A percentile compares a stretch with the other conserved stretches of the same genome.
phyloP scores from a whole-genome alignment of 2,797 vertebrate genomes.

The Gymnoscopelus braueri region DNA sequence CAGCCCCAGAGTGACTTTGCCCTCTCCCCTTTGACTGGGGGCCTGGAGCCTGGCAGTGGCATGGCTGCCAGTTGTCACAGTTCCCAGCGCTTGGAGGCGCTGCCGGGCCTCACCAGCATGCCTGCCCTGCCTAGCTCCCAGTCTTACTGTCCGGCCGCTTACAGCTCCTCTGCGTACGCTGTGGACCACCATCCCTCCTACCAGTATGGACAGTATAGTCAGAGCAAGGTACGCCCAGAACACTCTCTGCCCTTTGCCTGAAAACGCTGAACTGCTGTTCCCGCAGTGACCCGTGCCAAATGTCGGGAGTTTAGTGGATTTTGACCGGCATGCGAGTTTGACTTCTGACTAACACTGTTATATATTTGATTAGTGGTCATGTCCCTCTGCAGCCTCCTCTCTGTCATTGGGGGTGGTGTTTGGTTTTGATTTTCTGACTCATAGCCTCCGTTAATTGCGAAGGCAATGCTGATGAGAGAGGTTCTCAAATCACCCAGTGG shows the following conservation, averaged over 20 bases:
- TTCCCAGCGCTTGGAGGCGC: slow-evolving; percentile 94
- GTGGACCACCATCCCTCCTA: slow-evolving; percentile 96
- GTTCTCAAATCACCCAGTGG: slow-evolving; percentile 65
- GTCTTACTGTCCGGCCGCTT: slow-evolving; percentile 96
- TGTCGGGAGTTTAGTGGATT: not conserved
- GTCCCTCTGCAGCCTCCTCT: slow-evolving; percentile 26
- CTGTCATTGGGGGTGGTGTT: slow-evolving; percentile 20
- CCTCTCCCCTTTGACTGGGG: slow-evolving; percentile 93
- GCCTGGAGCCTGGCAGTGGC: slow-evolving; percentile 91
- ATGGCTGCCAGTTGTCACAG: slow-evolving; percentile 93
- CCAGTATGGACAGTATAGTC: slow-evolving; percentile 97
- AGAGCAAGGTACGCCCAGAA: slow-evolving; percentile 88
- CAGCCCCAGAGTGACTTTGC: slow-evolving; percentile 97
- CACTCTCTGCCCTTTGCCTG: not conserved
- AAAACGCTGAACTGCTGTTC: not conserved
- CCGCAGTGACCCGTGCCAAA: not conserved
- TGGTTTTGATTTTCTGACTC: slow-evolving; percentile 48
- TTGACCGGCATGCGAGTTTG: not conserved
- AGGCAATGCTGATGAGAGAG: slow-evolving; percentile 67
- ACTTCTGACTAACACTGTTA: slow-evolving; percentile 3
- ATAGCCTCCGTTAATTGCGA: slow-evolving; percentile 55
- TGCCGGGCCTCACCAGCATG: slow-evolving; percentile 83
- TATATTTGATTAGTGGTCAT: slow-evolving; percentile 25
- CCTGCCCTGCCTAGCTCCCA: slow-evolving; percentile 89
- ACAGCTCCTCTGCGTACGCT: slow-evolving; percentile 92